phyloP scores from a whole-genome alignment of 2,797 vertebrate genomes.

The Petrocephalus sullivani region DNA sequence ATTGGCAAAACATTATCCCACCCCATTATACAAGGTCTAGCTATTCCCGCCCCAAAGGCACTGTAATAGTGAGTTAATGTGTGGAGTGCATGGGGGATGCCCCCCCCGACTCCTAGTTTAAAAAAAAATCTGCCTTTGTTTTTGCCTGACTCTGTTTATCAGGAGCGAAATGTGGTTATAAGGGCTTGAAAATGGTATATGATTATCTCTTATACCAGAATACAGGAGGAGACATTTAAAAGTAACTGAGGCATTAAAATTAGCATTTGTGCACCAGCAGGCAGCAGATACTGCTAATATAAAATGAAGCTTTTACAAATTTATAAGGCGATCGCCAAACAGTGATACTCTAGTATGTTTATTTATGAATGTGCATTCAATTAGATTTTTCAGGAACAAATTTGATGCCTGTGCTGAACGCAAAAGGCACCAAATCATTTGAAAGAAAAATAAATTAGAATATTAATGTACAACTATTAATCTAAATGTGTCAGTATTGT shows the following conservation, averaged over 20 bases:
- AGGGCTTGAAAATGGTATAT: constrained; percentile 22
- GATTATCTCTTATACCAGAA: constrained; percentile 35
- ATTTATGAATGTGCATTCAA: constrained; percentile 49
- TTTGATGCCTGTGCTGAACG: constrained; percentile 29
- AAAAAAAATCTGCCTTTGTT: constrained; percentile 24
- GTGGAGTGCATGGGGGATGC: not conserved
- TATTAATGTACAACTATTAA: not conserved
- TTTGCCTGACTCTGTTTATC: constrained; percentile 24
- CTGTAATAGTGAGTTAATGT: not conserved
- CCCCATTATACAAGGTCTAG: not conserved
- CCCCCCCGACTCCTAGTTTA: not conserved
- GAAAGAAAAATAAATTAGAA: constrained; percentile 27
- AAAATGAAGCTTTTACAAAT: constrained; percentile 59
- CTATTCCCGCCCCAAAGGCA: not conserved
- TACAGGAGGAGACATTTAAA: constrained; percentile 45
- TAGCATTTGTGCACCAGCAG: constrained; percentile 48
- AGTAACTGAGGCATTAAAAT: constrained; percentile 50
- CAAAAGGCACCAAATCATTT: constrained; percentile 27
- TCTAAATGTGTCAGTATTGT: not conserved
- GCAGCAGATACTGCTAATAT: constrained; percentile 43
- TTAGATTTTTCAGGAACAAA: constrained; percentile 39
- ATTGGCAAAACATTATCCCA: not conserved
- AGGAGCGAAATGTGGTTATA: constrained; percentile 25
- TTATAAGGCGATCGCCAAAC: constrained; percentile 42
- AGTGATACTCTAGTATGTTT: constrained; percentile 44